Conservation (phyloP, 2,888 invertebrate genomes). For the Caenorhabditis sinica region DNA sequence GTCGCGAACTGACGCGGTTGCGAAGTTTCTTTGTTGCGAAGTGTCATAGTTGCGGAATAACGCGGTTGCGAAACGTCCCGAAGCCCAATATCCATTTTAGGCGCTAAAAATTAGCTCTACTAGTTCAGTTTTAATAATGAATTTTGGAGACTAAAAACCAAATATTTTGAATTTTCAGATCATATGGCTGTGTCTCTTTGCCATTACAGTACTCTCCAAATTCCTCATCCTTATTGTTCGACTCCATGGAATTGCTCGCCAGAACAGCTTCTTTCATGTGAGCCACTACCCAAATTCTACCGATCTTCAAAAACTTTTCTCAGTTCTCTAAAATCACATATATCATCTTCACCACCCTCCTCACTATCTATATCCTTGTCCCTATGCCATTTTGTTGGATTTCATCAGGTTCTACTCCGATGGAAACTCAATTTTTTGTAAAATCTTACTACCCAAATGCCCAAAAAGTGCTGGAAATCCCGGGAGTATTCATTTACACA, state of each 20-base stretch:
- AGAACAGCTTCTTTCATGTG: constrained; percentile 18
- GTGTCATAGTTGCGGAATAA: too few relatives aligned
- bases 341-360: not conserved
- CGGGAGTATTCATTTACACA: constrained; percentile 34
- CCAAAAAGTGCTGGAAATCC: constrained; percentile 14
- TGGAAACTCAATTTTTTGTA: constrained; percentile 30
- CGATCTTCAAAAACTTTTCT: not conserved
- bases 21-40: too few relatives aligned
- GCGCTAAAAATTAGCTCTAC: too few relatives aligned
- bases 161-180: not conserved
- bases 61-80: too few relatives aligned
- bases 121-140: too few relatives aligned
- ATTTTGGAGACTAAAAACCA: not conserved
- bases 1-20: too few relatives aligned
- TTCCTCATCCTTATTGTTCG: constrained; percentile 25
- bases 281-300: not conserved
- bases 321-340: constrained; percentile 24
- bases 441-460: constrained; percentile 22
- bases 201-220: constrained; percentile 11
- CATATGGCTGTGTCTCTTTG: constrained; percentile 19
- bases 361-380: constrained; percentile 6
- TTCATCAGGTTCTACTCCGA: not conserved
- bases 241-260: not conserved
- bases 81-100: too few relatives aligned
- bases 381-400: constrained; percentile 42